Base-by-base conservation (phyloP, 2,888 invertebrate genomes). In the Gnatocerus cornutus region DNA sequence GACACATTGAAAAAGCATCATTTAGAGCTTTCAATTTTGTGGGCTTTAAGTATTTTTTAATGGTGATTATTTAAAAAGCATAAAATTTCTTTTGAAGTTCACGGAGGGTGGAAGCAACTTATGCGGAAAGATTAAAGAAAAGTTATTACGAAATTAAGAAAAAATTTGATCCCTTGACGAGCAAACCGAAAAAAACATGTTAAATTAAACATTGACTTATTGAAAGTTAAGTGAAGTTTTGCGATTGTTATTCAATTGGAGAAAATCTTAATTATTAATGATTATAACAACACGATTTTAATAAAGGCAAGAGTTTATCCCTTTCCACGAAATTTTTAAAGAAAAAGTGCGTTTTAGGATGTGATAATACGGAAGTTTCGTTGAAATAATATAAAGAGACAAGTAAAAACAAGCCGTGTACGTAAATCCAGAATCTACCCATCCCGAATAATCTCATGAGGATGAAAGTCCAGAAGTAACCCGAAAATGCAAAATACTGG, bases 361-460 rank as follows among this genome's bases (percentile, higher is more conserved):
- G n/a, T n/a, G n/a, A n/a, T n/a, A n/a, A n/a, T n/a, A n/a, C n/a
- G n/a, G n/a, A n/a, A 67, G 67, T 68, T 67, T 56, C 62, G 67
- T 58, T 67, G 56, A 53, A 52, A 55, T 61, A 72, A 72, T 56
- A 69, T 48, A 50, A 55, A 65, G 67, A 68, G 67, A 72, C 50
- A 52, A 43, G 61, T 41, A 71, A 71, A 71, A 71, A 71, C 64
- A 63, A 62, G 29, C 50, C 43, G 43, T 66, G 62, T 50, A 66
- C 59, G 70, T 67, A 65, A 70, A 70, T 65, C 61, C 65, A 65
- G 66, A 70, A 68, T 71, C 71, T 64, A 68, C 66, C 66, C 27
- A 67, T 66, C 66, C 39, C 56, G 63, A 58, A 69, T 72, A 72
- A 72, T 72, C 71, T 69, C 71, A 72, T 72, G 71, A 72, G 69